phyloP scores from a whole-genome alignment of 2,797 vertebrate species.

The Cryptoprocta ferox region DNA sequence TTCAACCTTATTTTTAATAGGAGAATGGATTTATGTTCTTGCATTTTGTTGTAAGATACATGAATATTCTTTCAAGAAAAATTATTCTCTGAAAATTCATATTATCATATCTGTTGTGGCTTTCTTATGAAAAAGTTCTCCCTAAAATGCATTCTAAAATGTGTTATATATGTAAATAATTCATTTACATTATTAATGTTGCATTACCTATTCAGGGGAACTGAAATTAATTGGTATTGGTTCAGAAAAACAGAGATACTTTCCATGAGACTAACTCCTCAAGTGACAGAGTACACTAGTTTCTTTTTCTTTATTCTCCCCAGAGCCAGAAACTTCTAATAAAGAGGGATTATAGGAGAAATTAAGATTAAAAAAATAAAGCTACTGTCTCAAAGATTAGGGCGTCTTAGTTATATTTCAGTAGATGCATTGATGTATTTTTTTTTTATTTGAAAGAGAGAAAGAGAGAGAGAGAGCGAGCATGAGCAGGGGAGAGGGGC shows the following conservation, averaged over 20 bases:
- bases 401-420: neutral
- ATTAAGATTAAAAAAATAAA: neutral
- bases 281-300: neutral
- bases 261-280: neutral
- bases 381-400: neutral
- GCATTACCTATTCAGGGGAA: neutral
- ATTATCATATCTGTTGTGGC: neutral
- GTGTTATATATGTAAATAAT: conserved; percentile 25
- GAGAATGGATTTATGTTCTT: neutral
- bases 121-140: neutral
- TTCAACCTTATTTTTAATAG: neutral
- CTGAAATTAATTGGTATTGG: conserved; percentile 31
- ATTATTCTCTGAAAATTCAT: neutral
- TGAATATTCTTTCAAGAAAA: neutral
- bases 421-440: neutral
- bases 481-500: too few relatives aligned
- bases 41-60: neutral
- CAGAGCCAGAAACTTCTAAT: conserved; percentile 8
- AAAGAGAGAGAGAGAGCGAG: too few relatives aligned
- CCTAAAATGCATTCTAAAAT: conserved; percentile 27
- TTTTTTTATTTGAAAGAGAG: too few relatives aligned
- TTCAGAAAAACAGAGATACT: neutral
- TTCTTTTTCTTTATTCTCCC: neutral
- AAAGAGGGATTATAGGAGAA: neutral
- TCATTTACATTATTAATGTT: conserved; percentile 23